These are phyloP conservation scores for Dendronephthya gigantea DNA, from an alignment of 64 coral and sea anemone species.

Conservation along the genomic window DNA sequence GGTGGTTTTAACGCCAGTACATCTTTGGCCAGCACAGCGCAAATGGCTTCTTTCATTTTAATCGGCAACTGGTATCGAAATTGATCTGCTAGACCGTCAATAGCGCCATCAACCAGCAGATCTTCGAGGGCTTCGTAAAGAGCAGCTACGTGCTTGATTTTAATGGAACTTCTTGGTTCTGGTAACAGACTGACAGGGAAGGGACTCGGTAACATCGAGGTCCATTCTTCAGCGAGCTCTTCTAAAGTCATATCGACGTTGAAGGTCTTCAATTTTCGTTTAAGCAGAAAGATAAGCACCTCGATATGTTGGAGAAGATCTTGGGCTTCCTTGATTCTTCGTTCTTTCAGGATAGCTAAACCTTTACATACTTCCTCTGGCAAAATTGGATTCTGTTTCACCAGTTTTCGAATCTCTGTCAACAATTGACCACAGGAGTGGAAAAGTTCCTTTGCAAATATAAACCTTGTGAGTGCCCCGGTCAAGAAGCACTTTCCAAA, in stretches of 20 bases:
- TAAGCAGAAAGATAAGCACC: slow-evolving; percentile 53
- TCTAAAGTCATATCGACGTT: slow-evolving; percentile 25
- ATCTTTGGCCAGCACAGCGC: neutral
- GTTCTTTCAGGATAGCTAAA: slow-evolving; percentile 36
- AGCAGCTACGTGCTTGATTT: slow-evolving; percentile 30
- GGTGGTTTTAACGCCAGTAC: neutral
- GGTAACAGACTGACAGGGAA: slow-evolving; percentile 34
- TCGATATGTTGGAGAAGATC: slow-evolving; percentile 53
- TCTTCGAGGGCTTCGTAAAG: slow-evolving; percentile 57
- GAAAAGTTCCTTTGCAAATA: slow-evolving; percentile 64
- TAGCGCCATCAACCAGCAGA: slow-evolving; percentile 39
- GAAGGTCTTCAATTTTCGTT: slow-evolving; percentile 5
- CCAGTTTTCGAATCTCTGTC: slow-evolving; percentile 35
- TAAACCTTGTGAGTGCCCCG: slow-evolving; percentile 41
- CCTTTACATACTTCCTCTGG: slow-evolving; percentile 23
- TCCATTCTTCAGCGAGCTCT: slow-evolving; percentile 37
- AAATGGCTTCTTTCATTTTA: slow-evolving; percentile 1
- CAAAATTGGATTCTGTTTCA: slow-evolving; percentile 40
- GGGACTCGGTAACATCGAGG: slow-evolving; percentile 1
- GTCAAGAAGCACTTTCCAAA: slow-evolving; percentile 58
- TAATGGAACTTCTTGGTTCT: neutral
- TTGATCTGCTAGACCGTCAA: slow-evolving; percentile 38
- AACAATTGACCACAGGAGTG: slow-evolving; percentile 56
- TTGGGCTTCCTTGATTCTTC: slow-evolving; percentile 39
- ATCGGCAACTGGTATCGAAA: slow-evolving; percentile 24